Evolutionary conservation across 2,113 vertebrate genomes (phyloP), one percentile per base, ranked within the genome.

Genomic region (Butorides virescens): DNA sequence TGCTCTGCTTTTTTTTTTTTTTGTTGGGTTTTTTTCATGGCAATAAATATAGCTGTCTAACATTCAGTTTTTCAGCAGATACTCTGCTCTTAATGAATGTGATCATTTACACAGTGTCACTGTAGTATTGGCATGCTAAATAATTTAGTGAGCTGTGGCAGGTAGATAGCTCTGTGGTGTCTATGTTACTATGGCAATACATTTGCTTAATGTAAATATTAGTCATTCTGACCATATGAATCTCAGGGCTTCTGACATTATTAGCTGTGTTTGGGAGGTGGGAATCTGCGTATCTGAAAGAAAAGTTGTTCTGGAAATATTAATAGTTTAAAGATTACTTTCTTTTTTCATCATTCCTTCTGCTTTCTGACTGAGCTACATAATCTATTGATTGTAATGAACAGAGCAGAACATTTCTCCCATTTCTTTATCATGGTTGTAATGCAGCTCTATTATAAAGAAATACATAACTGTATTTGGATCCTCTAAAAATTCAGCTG

Each of bases 121-220:
- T 95, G 91, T 95, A 95, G 96, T 97, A 90, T 87, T 96, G 96
- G 92, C 91, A 94, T 75, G 78, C 86, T 98, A 97, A 98, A 98
- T 98, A 98, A 98, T 98, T 98, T 97, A 98, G 96, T 34, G 91
- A 94, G 83, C 96, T 93, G 87, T 97, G 96, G 94, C 96, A 98
- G 97, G 97, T 98, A 98, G 96, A 97, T 37, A 75, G 93, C 94
- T 96, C 91, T 93, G 77, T 74, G 86, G 88, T 96, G 71, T 91
- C 92, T 98, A 10, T 97, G 98, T 98, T 98, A 97, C 98, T 97
- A 97, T 98, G 97, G 97, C 78, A 97, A 98, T 98, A 90, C 80
- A 92, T 97, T 98, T 98, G 96, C 94, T 98, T 98, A 97, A 98
- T 97, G 95, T 95, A 94, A 94, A 95, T 97, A 95, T 98, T 97